Conservation (phyloP, 2,113 vertebrate species). For the Morone saxatilis region DNA sequence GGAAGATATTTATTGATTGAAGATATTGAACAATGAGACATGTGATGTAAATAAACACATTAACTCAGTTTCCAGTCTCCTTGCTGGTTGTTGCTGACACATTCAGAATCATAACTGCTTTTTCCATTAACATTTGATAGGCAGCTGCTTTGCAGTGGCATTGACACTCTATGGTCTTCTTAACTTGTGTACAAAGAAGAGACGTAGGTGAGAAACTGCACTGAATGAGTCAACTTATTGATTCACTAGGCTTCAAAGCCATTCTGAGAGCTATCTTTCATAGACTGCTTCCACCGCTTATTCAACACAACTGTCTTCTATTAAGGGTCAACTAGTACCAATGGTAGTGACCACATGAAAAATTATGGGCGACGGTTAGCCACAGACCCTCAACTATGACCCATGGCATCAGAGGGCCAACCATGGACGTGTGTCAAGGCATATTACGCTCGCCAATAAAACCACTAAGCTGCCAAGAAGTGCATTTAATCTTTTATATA, state of each 20-base stretch:
- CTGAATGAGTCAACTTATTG: background rate
- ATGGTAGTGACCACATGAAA: background rate
- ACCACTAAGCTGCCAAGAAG: background rate
- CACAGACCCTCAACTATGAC: background rate
- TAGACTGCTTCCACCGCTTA: background rate
- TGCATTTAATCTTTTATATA: background rate
- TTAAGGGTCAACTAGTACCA: background rate
- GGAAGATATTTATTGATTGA: no score
- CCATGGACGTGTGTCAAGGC: background rate
- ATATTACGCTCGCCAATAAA: background rate
- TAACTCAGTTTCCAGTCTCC: no score
- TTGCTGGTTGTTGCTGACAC: no score
- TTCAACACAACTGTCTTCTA: background rate
- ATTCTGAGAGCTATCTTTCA: background rate
- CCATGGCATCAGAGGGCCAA: background rate
- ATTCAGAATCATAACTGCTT: no score
- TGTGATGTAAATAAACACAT: no score
- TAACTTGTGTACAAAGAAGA: background rate
- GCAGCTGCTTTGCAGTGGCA: background rate
- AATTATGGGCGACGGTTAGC: background rate
- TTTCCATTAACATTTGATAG: no score
- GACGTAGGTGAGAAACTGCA: background rate
- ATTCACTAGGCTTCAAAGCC: background rate
- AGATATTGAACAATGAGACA: no score
- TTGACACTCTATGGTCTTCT: background rate